phyloP scores from a whole-genome alignment of 2,888 invertebrate species.

The Ichneumoninae sp. region DNA sequence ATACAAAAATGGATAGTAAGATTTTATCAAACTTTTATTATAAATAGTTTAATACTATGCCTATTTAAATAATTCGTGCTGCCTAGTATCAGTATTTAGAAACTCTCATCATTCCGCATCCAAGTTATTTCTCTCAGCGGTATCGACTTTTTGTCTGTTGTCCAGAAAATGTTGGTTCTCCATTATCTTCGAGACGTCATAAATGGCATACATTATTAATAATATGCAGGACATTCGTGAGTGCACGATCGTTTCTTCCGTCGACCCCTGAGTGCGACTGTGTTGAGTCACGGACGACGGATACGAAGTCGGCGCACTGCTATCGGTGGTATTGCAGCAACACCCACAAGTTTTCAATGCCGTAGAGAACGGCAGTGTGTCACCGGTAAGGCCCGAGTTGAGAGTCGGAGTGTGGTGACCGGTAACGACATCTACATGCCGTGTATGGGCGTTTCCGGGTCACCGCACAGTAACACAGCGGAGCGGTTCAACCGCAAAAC shows the following conservation, averaged over 20 bases:
- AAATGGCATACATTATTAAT: constrained; percentile 18
- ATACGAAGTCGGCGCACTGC: constrained; percentile 9
- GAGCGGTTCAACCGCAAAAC: constrained; percentile 35
- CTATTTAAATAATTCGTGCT: no score
- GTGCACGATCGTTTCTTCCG: constrained; percentile 10
- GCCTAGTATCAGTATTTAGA: background rate
- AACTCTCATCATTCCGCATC: background rate
- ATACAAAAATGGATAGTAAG: no score
- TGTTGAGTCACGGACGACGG: constrained; percentile 16
- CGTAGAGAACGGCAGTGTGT: constrained; percentile 19
- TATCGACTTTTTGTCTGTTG: background rate
- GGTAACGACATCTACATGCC: constrained; percentile 38
- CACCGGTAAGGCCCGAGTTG: background rate
- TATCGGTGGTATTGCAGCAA: background rate
- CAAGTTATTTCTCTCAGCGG: background rate
- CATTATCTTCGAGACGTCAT: background rate
- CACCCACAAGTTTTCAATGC: constrained; percentile 27
- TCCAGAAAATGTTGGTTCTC: background rate
- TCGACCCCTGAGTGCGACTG: constrained; percentile 11
- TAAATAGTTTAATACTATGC: no score
- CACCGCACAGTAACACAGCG: constrained; percentile 12
- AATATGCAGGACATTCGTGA: constrained; percentile 10
- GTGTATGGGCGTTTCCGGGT: constrained; percentile 50
- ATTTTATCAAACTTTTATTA: no score
- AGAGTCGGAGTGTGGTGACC: constrained; percentile 32